Evolutionary conservation across 2,113 vertebrate species (phyloP).

Genomic region (Sakesphorus luctuosus): DNA sequence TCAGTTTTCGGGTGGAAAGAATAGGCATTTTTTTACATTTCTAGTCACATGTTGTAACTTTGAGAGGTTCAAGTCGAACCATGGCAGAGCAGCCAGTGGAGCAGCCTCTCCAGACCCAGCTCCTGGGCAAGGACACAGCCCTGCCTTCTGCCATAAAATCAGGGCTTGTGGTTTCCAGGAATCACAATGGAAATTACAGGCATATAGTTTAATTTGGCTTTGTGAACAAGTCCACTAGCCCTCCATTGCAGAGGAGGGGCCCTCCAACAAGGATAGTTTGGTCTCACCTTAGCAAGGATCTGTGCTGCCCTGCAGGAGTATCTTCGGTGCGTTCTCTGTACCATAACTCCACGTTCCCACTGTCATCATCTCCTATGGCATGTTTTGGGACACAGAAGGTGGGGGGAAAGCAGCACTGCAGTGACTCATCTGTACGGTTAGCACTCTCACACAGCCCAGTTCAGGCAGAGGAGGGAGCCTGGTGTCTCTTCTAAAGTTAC

Average conservation of each 20-base stretch:
- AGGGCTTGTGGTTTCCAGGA: rapidly evolving
- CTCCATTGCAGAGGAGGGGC: not conserved
- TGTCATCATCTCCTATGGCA: not conserved
- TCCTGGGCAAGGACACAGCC: rapidly evolving
- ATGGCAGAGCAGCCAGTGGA: not conserved
- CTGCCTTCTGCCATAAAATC: rapidly evolving
- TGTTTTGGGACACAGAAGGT: not conserved
- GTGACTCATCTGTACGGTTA: not conserved
- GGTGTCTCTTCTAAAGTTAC: not conserved
- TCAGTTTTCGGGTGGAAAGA: not conserved
- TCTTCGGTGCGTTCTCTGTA: not conserved
- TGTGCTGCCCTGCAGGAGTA: not conserved
- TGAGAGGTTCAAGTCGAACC: not conserved
- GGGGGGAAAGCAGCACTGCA: not conserved
- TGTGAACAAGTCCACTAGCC: not conserved
- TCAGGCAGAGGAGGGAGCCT: not conserved
- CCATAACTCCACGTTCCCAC: not conserved
- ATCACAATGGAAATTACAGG: not conserved
- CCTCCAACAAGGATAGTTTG: not conserved
- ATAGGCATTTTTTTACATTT: not conserved
- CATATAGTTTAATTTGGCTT: not conserved
- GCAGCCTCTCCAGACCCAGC: not conserved
- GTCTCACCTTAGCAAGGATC: not conserved
- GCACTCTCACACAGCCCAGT: not conserved
- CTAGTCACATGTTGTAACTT: not conserved